Base-by-base conservation (phyloP, 2,113 vertebrate genomes). In the Aepyceros melampus region DNA sequence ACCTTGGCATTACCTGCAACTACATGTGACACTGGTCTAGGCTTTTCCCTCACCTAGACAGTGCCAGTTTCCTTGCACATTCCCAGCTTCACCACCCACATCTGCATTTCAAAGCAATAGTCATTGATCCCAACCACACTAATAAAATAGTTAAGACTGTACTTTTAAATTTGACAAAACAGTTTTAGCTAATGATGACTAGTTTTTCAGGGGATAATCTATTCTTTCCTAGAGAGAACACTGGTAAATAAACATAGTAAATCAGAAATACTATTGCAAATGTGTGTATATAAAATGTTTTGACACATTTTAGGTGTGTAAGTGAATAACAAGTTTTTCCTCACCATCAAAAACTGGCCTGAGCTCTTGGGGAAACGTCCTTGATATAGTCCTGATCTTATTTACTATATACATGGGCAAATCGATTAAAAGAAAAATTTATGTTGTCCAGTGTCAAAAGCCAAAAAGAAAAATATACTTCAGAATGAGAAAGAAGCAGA, bases 381-480 rank as follows among this genome's bases (percentile, higher is more conserved):
- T n/a, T 88, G 40, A 95, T 31, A 53, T 53, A 93, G 25, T 78
- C 17, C 51, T 87, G 27, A 13, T 93, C 45, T 94, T 89, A 85
- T 62, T 91, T 91, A 93, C 29, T 21, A 55, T 55, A 88, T 51
- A 45, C 27, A 21, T 29, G 53, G 10, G 29, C 21, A 92, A 93
- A 51, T 86, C 36, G 33, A 62, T 45, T 79, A 87, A 93, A 95
- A 97, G 19, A n/a, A 89, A 96, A 87, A 71, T 92, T 58, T 97
- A 90, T 93, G 23, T 45, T 76, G 14, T 62, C 71, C 11, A 45
- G 45, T 89, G 71, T 97, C 74, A 97, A 89, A 95, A 89, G 83
- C 27, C 55, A 96, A 95, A 88, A 93, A 82, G 71, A 60, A 96
- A 96, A 85, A 67, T 33, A 23, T 79, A 60, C 67, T 95, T 97